Base-by-base conservation (phyloP, 1,140 invertebrate species). In the Calliopsis andreniformis region DNA sequence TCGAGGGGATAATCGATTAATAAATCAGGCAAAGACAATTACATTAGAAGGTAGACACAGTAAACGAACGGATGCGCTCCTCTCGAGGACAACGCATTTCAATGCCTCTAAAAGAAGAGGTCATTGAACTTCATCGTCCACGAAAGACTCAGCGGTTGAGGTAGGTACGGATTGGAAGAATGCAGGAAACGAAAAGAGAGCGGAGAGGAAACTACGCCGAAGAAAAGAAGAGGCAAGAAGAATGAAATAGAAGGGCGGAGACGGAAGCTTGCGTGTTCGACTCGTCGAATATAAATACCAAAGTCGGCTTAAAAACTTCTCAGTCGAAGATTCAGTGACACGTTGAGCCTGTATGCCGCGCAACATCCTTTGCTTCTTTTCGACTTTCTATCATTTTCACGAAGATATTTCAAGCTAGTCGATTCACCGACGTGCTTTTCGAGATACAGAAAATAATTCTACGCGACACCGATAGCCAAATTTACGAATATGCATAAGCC, bases 401-500 rank as follows among this genome's bases (percentile, higher is more conserved):
- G n/a, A n/a, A n/a, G n/a, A n/a, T n/a, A n/a, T n/a, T n/a, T n/a
- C n/a, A n/a, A n/a, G n/a, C n/a, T n/a, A n/a, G n/a, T n/a, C n/a
- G n/a, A n/a, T n/a, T n/a, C n/a, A n/a, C n/a, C n/a, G n/a, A n/a
- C n/a, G n/a, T n/a, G n/a, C n/a, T n/a, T n/a, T n/a, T n/a, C n/a
- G n/a, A n/a, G n/a, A n/a, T n/a, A n/a, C n/a, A n/a, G n/a, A n/a
- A n/a, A n/a, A n/a, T n/a, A n/a, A n/a, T n/a, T n/a, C n/a, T n/a
- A n/a, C n/a, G n/a, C n/a, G n/a, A n/a, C n/a, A n/a, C n/a, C n/a
- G n/a, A n/a, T n/a, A n/a, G n/a, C n/a, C n/a, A n/a, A 39, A 39
- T 39, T 10, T 10, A 39, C 35, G 0, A 63, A 66, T 45, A 96
- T 96, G 95, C 92, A 95, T 67, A 89, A 93, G 85, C 93, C 94